phyloP scores from a whole-genome alignment of 1,140 invertebrate genomes.

The Drosophila quadrilineata region DNA sequence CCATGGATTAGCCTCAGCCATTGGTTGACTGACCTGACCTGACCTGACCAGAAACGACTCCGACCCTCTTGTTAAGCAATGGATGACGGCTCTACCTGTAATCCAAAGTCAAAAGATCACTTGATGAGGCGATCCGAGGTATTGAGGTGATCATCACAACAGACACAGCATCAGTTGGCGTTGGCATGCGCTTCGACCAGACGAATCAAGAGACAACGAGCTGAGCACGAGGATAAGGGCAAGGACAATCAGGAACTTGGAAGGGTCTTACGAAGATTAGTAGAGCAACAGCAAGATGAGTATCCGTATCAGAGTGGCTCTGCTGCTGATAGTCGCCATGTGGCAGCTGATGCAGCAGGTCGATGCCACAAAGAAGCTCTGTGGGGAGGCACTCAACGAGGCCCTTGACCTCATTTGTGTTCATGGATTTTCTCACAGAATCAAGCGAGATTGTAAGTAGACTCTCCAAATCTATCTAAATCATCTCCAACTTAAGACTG shows the following conservation, averaged over 20 bases:
- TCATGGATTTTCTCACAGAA: constrained; percentile 44
- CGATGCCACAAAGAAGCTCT: constrained; percentile 52
- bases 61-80: too few species aligned
- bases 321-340: constrained; percentile 50
- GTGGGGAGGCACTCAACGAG: constrained; percentile 53
- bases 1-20: constrained; percentile 14
- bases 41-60: constrained; percentile 4
- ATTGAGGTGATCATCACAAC: not conserved
- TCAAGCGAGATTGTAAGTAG: constrained; percentile 47
- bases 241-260: not conserved
- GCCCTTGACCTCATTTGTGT: constrained; percentile 63
- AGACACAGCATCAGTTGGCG: constrained; percentile 43
- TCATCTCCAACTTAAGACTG: constrained; percentile 7
- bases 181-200: constrained; percentile 56
- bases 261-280: not conserved
- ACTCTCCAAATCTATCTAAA: not conserved
- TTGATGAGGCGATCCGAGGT: constrained; percentile 7
- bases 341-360: constrained; percentile 50
- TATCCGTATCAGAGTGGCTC: constrained; percentile 41
- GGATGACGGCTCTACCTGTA: constrained; percentile 26
- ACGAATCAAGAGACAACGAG: not conserved
- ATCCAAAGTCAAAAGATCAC: constrained; percentile 41
- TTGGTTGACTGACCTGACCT: constrained; percentile 28
- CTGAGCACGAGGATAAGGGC: constrained; percentile 10
- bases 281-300: constrained; percentile 27